Evolutionary conservation across 2,797 vertebrate species (phyloP), one percentile per base, ranked within the genome.

Genomic region (Enteromius unitaeniatus): DNA sequence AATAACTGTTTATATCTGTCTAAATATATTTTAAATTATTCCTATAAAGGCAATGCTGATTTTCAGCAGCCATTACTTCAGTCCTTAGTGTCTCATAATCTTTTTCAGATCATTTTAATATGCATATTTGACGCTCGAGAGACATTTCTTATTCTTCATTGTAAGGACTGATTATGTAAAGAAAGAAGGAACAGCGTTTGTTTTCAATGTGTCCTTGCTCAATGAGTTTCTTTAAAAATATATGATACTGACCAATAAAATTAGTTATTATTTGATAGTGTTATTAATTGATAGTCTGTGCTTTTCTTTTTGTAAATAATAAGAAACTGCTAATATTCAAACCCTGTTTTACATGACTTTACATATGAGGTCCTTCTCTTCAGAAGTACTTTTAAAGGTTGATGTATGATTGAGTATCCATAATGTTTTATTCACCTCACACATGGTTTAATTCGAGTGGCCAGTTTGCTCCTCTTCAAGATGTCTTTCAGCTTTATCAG

Each of bases 241-340:
- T 2, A 10, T 42, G 2, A 53, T 45, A 45, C 42, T 13, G 11
- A 13, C 42, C 42, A 3, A 45, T 6, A 37, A 40, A 6, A 37
- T 6, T 51, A 51, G 5, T 51, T 51, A 5, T 51, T 37, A 2
- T 2, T 45, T 45, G 42, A 10, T 45, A 11, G 42, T 31, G 2
- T 42, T 42, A 42, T 42, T 42, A 42, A 4, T 76, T 76, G 6
- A 51, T 19, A 17, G 15, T 40, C 3, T 19, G 23, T 65, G 76
- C 10, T 65, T 78, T 65, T 65, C 17, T 49, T 45, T 37, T 47
- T 65, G 8, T 42, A 60, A 77, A 78, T 60, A 45, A 62, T 78
- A 26, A 13, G 23, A n/a, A 10, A 75, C 73, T 58, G n/a, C 31
- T 58, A 75, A 40, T 58, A 40, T 75, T 75, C 3, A n/a, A 37